Evolutionary conservation across 2,888 invertebrate species (phyloP).

Genomic region (Catocala fraxini): DNA sequence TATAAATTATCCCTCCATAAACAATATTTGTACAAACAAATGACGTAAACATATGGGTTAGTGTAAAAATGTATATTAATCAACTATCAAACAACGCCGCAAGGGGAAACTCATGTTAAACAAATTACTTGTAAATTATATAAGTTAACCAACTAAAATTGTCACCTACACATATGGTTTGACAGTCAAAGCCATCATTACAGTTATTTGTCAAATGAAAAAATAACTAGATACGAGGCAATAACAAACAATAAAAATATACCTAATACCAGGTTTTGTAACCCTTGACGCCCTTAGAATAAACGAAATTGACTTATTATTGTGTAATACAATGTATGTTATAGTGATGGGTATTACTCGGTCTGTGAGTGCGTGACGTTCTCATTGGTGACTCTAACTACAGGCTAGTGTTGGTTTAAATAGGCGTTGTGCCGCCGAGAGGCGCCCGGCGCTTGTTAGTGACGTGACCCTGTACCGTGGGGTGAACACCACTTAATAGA

Average conservation of each 20-base stretch:
- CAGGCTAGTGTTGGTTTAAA: conserved; percentile 38
- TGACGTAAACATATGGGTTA: background rate
- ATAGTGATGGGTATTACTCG: conserved; percentile 46
- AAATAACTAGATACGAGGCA: conserved; percentile 26
- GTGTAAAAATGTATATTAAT: too few species aligned
- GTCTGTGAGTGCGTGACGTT: conserved; percentile 54
- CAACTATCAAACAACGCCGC: too few species aligned
- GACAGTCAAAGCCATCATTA: conserved; percentile 23
- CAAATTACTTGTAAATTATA: too few species aligned
- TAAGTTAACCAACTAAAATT: background rate
- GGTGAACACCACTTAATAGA: conserved; percentile 20
- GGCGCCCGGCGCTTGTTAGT: conserved; percentile 31
- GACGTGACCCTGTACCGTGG: background rate
- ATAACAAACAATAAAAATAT: conserved; percentile 30
- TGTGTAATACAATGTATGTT: conserved; percentile 30
- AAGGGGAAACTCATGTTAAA: too few species aligned
- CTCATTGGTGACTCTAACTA: conserved; percentile 40
- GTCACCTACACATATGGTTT: conserved; percentile 10
- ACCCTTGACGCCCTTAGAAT: conserved; percentile 31
- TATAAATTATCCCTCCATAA: too few species aligned
- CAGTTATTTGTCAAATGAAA: conserved; percentile 25
- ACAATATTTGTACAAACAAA: too few species aligned
- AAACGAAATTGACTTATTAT: conserved; percentile 43
- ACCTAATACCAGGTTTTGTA: conserved; percentile 25
- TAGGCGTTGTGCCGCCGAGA: conserved; percentile 23